phyloP scores from a whole-genome alignment of 2,113 vertebrate species.

The Aspidoscelis tigris region DNA sequence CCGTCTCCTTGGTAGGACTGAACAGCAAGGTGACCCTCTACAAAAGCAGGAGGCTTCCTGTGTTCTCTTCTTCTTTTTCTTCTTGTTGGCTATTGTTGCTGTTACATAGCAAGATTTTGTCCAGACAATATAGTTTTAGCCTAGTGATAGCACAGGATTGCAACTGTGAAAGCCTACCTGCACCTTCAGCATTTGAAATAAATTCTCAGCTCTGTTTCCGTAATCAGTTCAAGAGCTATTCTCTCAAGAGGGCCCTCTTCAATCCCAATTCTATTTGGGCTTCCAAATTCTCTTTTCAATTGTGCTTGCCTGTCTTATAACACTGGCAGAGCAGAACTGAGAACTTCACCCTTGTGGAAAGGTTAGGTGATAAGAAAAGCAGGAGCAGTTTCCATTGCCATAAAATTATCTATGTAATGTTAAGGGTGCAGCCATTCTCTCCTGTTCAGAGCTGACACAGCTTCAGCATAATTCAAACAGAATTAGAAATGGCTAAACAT shows the following conservation, averaged over 20 bases:
- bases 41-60: not conserved
- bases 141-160: not conserved
- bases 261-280: not conserved
- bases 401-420: not conserved
- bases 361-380: not conserved
- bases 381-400: not conserved
- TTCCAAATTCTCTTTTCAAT: not conserved
- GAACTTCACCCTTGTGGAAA: not conserved
- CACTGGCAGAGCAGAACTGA: not conserved
- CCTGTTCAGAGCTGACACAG: not conserved
- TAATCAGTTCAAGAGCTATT: not conserved
- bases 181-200: not conserved
- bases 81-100: not conserved
- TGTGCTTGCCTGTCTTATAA: not conserved
- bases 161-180: not conserved
- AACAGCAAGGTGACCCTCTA: not conserved
- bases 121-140: not conserved
- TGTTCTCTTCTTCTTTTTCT: not conserved
- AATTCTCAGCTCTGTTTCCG: not conserved
- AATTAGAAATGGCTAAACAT: not conserved
- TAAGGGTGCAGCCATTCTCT: no score
- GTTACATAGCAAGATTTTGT: not conserved
- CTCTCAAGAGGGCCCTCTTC: not conserved
- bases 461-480: not conserved
- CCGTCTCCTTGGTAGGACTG: not conserved